Evolutionary conservation across 2,797 vertebrate genomes (phyloP), one percentile per base, ranked within the genome.

Genomic region (Ispidina picta): DNA sequence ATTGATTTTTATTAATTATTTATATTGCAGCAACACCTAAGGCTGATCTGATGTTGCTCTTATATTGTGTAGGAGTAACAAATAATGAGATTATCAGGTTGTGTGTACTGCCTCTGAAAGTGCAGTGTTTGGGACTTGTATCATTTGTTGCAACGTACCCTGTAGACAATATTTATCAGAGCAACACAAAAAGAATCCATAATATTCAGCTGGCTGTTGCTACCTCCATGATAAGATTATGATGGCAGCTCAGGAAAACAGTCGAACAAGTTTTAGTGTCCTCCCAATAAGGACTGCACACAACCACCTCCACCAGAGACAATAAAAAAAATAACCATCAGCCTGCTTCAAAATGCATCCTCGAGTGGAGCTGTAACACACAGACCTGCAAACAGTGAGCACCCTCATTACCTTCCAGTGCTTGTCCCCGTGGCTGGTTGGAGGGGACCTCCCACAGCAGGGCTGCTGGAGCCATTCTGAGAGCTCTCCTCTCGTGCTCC

Each of bases 1-100:
- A 86, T 91, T 94, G 88, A 88, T 90, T 95, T 95, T 96, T 93
- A 96, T 96, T 96, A 95, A 96, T 95, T 95, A 95, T 93, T 94
- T 91, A 81, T 72, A 65, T 69, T 72, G 63, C 62, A 65, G 88
- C 70, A 90, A 84, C 88, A 91, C 94, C 93, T 93, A 92, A 90
- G 92, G 94, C 91, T 92, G 94, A 84, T 88, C 77, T 69, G 83
- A 59, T 69, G 83, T 72, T 68, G 68, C 71, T 95, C 43, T 82
- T 91, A 54, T 49, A 65, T 58, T 74, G 83, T 60, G 91, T 94
- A 92, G 86, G 89, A 94, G 92, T 89, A 93, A 75, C 75, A 94
- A 95, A 92, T 91, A 95, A 92, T 75, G 83, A 94, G 86, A 95
- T 92, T 94, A 94, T 59, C 75, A 9, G 62, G 77, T 88, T 88